Percentiles rank a stretch among this genome's conserved stretches.
phyloP scores from a whole-genome alignment of 2,888 invertebrate genomes.

The Epiblema foenella region DNA sequence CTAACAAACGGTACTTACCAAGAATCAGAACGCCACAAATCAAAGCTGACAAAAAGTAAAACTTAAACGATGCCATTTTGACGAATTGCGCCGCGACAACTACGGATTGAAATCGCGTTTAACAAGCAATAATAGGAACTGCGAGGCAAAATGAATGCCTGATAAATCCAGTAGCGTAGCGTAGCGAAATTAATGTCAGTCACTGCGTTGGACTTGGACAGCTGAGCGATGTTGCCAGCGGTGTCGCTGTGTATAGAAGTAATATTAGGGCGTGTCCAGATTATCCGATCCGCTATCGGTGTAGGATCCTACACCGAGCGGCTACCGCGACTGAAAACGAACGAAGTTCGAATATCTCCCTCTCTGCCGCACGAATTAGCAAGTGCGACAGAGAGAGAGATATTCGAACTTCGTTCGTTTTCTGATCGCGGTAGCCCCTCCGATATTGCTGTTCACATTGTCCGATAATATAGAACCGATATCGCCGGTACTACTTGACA shows the following conservation, averaged over 20 bases:
- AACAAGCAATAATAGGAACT: slow-evolving; percentile 59
- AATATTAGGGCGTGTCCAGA: too few relatives aligned
- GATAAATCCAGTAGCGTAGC: slow-evolving; percentile 57
- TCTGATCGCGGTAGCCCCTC: too few relatives aligned
- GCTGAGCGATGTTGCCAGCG: slow-evolving; percentile 61
- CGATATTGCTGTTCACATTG: too few relatives aligned
- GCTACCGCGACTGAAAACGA: too few relatives aligned
- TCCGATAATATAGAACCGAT: too few relatives aligned
- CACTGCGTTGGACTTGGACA: slow-evolving; percentile 53
- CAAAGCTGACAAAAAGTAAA: slow-evolving; percentile 66
- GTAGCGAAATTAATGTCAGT: slow-evolving; percentile 58
- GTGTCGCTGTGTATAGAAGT: too few relatives aligned
- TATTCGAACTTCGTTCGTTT: too few relatives aligned
- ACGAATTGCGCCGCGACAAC: slow-evolving; percentile 49
- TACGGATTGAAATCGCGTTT: slow-evolving; percentile 45
- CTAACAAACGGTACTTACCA: slow-evolving; percentile 62
- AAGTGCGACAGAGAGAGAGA: too few relatives aligned
- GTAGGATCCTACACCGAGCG: too few relatives aligned
- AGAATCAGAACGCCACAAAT: slow-evolving; percentile 65
- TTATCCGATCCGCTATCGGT: too few relatives aligned
- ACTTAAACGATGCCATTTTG: slow-evolving; percentile 67
- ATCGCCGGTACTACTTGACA: slow-evolving; percentile 17
- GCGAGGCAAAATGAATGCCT: slow-evolving; percentile 60
- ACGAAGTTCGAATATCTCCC: too few relatives aligned
- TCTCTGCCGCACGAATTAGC: too few relatives aligned